These are phyloP conservation scores for Acronicta aceris DNA, from an alignment of 2,888 invertebrate species.

Conservation along the genomic window DNA sequence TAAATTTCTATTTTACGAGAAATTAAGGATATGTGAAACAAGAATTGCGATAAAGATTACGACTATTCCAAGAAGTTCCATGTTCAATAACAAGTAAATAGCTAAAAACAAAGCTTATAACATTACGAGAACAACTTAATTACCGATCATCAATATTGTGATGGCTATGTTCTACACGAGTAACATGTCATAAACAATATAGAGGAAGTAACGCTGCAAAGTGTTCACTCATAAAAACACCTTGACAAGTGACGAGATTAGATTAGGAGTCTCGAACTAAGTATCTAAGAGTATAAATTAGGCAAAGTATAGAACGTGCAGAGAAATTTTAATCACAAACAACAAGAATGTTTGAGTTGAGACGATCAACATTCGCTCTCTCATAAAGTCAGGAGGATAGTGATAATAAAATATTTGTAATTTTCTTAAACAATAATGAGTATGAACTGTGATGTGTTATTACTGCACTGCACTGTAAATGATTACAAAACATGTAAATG, in stretches of 20 bases:
- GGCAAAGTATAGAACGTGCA: background rate
- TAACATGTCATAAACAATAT: conserved; percentile 37
- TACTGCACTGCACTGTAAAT: too few species aligned
- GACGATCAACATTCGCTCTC: too few species aligned
- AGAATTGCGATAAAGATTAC: too few species aligned
- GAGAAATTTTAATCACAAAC: background rate
- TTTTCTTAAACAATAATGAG: too few species aligned
- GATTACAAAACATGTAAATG: too few species aligned
- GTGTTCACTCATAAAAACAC: conserved; percentile 41
- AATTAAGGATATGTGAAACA: too few species aligned
- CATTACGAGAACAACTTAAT: conserved; percentile 21
- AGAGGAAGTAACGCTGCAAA: conserved; percentile 45
- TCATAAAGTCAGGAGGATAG: too few species aligned
- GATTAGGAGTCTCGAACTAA: conserved; percentile 23
- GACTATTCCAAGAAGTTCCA: too few species aligned
- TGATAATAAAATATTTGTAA: too few species aligned
- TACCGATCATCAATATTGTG: conserved; percentile 26
- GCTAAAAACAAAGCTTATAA: background rate
- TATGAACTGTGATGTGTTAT: too few species aligned
- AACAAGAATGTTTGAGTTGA: background rate
- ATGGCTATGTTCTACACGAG: conserved; percentile 27
- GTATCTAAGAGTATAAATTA: conserved; percentile 8
- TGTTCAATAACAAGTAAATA: conserved; percentile 13
- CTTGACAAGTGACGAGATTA: conserved; percentile 49
- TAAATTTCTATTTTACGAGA: too few species aligned